phyloP scores from a whole-genome alignment of 2,113 vertebrate genomes.

The Lamprologus callipterus region DNA sequence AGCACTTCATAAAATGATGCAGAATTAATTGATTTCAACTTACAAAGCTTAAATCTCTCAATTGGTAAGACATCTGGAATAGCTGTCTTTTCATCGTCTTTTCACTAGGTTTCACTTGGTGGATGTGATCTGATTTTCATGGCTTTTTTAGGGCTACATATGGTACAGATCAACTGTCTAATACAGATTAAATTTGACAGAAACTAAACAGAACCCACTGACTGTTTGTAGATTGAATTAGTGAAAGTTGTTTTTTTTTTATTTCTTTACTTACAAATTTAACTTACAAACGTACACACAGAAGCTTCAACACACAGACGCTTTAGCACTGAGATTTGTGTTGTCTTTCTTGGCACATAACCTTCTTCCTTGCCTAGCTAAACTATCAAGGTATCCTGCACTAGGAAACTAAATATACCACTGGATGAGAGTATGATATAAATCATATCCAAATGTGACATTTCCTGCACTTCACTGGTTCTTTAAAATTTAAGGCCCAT shows the following conservation, averaged over 20 bases:
- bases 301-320: neutral
- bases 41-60: neutral
- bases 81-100: neutral
- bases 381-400: neutral
- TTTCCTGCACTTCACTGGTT: neutral
- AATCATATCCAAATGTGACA: neutral
- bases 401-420: neutral
- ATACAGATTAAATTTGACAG: neutral
- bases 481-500: neutral
- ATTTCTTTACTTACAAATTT: neutral
- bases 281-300: neutral
- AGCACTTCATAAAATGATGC: neutral
- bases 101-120: neutral
- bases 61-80: neutral
- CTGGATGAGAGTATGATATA: neutral
- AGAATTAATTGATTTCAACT: neutral
- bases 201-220: neutral
- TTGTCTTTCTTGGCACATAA: neutral
- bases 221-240: neutral
- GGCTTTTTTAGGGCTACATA: neutral
- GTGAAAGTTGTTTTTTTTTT: neutral
- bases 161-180: neutral
- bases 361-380: neutral
- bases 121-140: neutral
- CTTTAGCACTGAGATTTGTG: neutral